Base-by-base conservation (phyloP, 2,797 vertebrate genomes). In the Onychomys torridus region DNA sequence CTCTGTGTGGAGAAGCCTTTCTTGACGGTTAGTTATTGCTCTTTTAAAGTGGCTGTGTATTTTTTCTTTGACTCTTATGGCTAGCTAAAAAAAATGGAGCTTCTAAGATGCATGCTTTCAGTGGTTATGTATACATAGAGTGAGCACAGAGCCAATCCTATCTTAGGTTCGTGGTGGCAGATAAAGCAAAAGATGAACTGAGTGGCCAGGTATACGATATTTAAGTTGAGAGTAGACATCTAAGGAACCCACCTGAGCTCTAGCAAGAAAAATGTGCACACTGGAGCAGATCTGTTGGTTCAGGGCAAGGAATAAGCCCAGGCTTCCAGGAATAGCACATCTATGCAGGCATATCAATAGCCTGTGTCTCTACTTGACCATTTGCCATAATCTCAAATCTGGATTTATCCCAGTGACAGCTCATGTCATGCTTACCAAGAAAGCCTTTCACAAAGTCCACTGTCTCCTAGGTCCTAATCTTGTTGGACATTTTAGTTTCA, bases 31-130 rank as follows among this genome's bases (percentile, higher is more conserved):
- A 83, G 61, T 75, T 85, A 71, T 17, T 93, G 55, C 34, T 75
- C 67, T 88, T 94, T 69, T 76, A 73, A 78, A 61, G n/a, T 84
- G 43, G 81, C 32, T 8, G 8, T 59, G 9, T 84, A 76, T 79
- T 89, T 96, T 88, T 37, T 92, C 63, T 88, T 93, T 93, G 65
- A 65, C 89, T 59, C 25, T 71, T 40, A 89, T 37, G 40, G 34
- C 89, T 90, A 95, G 34, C 40, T 87, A 46, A 61, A 93, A 92
- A 59, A 86, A 40, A 65, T n/a, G 12, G 32, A 34, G 57, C 40
- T 77, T 10, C 32, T 19, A 87, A 73, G 79, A 91, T 57, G 52
- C 14, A 83, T 76, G 67, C 96, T 94, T 73, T 17, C 27, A 46
- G 65, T 67, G 49, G 21, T 89, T 91, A 61, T 40, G 78, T 32